Percentiles rank a stretch among this genome's conserved stretches.
phyloP scores from a whole-genome alignment of 1,140 invertebrate species.

The Rhizoglyphus robini region DNA sequence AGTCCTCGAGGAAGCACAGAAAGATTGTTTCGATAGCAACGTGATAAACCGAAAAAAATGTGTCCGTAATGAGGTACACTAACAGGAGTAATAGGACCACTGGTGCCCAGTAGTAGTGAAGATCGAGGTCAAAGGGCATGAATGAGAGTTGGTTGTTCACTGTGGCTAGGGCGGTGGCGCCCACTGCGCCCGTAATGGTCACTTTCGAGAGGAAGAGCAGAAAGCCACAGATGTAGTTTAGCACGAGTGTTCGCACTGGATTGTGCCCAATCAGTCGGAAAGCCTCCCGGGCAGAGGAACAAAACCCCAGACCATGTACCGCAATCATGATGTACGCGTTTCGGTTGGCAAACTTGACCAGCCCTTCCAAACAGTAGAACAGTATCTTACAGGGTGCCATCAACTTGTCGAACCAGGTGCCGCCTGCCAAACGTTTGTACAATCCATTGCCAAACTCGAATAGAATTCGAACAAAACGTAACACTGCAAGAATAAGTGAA shows the following conservation, averaged over 20 bases:
- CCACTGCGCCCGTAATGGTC: conserved; percentile 43
- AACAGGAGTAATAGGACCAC: too few relatives aligned
- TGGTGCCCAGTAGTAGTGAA: conserved; percentile 46
- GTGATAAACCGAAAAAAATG: conserved; percentile 84
- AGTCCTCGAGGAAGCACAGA: conserved; percentile 89
- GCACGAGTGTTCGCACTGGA: conserved; percentile 57
- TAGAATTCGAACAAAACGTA: conserved; percentile 65
- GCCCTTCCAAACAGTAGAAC: conserved; percentile 77
- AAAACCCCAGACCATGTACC: conserved; percentile 84
- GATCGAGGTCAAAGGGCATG: conserved; percentile 26
- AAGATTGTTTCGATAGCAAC: conserved; percentile 93
- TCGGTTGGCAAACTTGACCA: conserved; percentile 48
- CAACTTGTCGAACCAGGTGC: too few relatives aligned
- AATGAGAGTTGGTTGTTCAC: conserved; percentile 33
- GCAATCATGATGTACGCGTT: conserved; percentile 97
- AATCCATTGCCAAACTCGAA: too few relatives aligned
- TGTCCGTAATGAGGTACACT: conserved; percentile 40
- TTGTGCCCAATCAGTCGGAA: conserved; percentile 82
- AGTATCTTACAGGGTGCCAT: conserved; percentile 41
- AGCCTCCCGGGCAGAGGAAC: conserved; percentile 67
- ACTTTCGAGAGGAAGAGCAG: conserved; percentile 77
- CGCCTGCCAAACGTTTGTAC: too few relatives aligned
- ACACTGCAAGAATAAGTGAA: conserved; percentile 75
- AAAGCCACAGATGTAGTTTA: conserved; percentile 84
- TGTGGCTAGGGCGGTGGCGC: conserved; percentile 35